phyloP scores from a whole-genome alignment of 2,888 invertebrate species.

The Leptarthrus brevirostris region DNA sequence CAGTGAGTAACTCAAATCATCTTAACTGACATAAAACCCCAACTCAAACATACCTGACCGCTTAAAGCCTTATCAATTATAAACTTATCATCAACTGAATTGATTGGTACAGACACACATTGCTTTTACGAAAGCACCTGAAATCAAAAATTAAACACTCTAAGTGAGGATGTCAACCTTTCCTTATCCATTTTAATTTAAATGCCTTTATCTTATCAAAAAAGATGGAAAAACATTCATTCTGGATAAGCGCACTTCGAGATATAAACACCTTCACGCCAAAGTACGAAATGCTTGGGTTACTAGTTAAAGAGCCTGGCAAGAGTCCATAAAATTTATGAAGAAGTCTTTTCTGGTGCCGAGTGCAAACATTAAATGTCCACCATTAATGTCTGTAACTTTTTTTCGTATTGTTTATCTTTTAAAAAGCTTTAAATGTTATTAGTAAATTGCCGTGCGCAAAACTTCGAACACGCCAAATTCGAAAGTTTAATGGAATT shows the following conservation, averaged over 20 bases:
- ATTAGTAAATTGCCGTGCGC: background rate
- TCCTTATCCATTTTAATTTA: no score
- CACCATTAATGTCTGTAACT: background rate
- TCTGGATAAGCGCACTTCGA: background rate
- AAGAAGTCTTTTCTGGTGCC: background rate
- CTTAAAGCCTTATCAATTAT: background rate
- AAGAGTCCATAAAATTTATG: background rate
- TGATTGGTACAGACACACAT: background rate
- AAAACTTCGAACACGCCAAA: background rate
- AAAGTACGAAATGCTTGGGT: conserved; percentile 18
- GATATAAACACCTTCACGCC: conserved; percentile 18
- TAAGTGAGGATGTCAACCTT: no score
- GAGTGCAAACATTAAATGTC: background rate
- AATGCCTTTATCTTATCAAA: background rate
- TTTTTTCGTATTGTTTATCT: background rate
- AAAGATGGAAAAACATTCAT: background rate
- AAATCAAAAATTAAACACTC: no score
- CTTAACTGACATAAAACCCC: no score
- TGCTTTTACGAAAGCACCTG: background rate
- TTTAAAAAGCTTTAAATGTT: background rate
- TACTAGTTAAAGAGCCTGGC: background rate
- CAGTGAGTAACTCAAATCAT: conserved; percentile 4
- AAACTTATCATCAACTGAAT: background rate
- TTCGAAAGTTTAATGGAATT: no score
- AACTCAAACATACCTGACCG: background rate